Conservation (phyloP, 1,140 invertebrate species). For the Frieseomelitta varia region DNA sequence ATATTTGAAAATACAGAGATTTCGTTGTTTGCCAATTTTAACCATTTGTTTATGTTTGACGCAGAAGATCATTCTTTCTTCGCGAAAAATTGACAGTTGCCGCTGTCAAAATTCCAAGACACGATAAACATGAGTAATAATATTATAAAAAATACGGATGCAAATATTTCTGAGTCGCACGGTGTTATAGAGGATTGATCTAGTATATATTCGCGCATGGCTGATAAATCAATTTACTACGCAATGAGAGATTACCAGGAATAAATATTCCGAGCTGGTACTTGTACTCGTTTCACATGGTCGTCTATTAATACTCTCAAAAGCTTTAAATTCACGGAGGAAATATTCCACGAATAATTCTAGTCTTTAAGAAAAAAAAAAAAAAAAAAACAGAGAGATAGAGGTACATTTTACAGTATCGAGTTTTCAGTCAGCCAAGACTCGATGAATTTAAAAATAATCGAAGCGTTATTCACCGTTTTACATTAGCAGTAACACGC, state of each 20-base stretch:
- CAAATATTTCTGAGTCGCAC: neutral
- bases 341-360: neutral
- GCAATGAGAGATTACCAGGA: neutral
- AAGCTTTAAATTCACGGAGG: neutral
- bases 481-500: constrained; percentile 85
- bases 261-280: neutral
- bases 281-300: neutral
- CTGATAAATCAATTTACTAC: constrained; percentile 43
- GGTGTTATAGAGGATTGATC: neutral
- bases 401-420: neutral
- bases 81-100: neutral
- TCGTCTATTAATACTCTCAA: neutral
- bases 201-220: neutral
- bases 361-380: neutral
- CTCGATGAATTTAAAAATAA: neutral
- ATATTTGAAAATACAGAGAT: neutral
- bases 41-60: neutral
- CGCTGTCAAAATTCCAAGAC: neutral
- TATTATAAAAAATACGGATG: neutral
- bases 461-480: neutral
- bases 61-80: neutral
- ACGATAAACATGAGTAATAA: neutral
- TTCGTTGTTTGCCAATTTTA: neutral
- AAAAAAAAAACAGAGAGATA: too few relatives aligned
- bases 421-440: neutral